phyloP scores from a whole-genome alignment of 2,797 vertebrate species.

The Octomys mimax region DNA sequence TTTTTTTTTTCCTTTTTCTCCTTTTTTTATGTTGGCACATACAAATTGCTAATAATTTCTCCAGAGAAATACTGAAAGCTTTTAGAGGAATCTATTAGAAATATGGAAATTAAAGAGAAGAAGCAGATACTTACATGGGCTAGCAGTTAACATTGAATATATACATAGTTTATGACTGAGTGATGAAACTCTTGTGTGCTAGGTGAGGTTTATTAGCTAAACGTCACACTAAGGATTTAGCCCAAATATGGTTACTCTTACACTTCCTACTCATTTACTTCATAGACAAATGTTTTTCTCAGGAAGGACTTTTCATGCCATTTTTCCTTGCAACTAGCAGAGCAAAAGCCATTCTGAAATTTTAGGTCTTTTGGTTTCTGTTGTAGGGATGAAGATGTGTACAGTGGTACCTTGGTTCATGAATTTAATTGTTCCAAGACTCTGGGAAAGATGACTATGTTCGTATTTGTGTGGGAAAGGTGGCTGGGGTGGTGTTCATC shows the following conservation, averaged over 20 bases:
- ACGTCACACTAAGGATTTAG: neutral
- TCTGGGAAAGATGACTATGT: neutral
- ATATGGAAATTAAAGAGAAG: slow-evolving; percentile 37
- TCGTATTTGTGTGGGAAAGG: neutral
- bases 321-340: neutral
- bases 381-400: neutral
- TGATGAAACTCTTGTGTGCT: neutral
- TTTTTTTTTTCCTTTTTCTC: no score
- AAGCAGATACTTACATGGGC: neutral
- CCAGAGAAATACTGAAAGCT: neutral
- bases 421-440: neutral
- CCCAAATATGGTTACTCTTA: neutral
- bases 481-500: neutral
- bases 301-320: neutral
- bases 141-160: neutral
- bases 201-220: slow-evolving; percentile 16
- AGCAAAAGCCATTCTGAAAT: neutral
- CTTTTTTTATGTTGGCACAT: slow-evolving; percentile 32
- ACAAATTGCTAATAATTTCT: neutral
- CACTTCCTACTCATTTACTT: neutral
- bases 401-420: neutral
- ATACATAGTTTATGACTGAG: neutral
- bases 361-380: neutral
- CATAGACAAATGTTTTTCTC: slow-evolving; percentile 12
- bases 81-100: slow-evolving; percentile 24